Percentiles rank a stretch among this genome's conserved stretches.
phyloP scores from a whole-genome alignment of 2,113 vertebrate genomes.

The Bothrops jararaca region DNA sequence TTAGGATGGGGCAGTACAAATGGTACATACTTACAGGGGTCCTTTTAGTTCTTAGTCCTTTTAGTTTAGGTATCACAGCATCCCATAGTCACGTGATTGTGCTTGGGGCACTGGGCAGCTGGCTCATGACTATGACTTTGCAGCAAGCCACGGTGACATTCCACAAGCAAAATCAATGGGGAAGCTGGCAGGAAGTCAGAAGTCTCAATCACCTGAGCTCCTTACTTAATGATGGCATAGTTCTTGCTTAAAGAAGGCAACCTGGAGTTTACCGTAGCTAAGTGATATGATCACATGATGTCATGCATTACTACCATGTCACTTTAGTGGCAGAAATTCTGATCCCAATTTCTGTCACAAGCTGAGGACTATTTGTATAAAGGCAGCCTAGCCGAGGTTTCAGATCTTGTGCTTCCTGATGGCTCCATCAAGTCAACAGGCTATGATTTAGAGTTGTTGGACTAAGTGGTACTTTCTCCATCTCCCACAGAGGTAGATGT shows the following conservation, averaged over 20 bases:
- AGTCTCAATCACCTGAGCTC: rapidly evolving
- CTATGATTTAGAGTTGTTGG: background rate
- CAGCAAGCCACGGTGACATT: background rate
- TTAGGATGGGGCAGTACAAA: background rate
- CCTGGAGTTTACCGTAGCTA: background rate
- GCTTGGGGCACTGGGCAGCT: background rate
- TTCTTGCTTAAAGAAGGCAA: background rate
- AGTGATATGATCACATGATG: background rate
- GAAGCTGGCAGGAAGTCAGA: background rate
- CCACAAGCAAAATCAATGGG: background rate
- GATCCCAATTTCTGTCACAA: background rate
- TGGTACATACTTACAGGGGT: background rate
- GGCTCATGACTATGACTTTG: background rate
- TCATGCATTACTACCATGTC: background rate
- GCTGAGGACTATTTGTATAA: background rate
- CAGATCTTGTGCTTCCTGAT: background rate
- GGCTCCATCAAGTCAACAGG: background rate
- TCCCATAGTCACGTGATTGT: background rate
- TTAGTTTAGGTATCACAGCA: background rate
- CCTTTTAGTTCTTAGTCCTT: background rate
- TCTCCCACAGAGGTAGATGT: background rate
- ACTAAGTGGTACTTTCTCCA: background rate
- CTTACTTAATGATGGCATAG: background rate
- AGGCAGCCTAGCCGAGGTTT: background rate
- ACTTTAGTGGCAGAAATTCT: background rate